These are phyloP conservation scores for Lasius platythorax DNA, from an alignment of 2,888 invertebrate species.

Conservation along the genomic window DNA sequence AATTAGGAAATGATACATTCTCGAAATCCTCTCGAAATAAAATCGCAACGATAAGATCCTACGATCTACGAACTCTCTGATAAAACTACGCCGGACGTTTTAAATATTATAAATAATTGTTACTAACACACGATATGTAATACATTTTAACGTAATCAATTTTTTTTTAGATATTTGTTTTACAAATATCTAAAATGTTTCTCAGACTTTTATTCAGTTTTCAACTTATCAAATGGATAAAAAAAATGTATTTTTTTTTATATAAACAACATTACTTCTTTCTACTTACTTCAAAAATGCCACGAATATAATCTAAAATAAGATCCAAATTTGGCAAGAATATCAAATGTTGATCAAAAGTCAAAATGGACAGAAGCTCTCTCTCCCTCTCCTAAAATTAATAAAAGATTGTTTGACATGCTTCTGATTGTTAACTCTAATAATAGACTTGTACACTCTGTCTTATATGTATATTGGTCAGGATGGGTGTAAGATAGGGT, in stretches of 20 bases:
- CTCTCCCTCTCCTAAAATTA: not conserved
- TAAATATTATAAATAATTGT: not conserved
- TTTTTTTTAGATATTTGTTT: not conserved
- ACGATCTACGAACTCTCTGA: constrained; percentile 44
- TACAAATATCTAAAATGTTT: not conserved
- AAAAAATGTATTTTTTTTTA: not conserved
- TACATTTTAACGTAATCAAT: constrained; percentile 9
- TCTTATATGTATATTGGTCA: constrained; percentile 56
- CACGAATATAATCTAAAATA: not conserved
- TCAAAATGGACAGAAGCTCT: not conserved
- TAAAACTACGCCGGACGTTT: constrained; percentile 24
- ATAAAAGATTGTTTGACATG: not conserved
- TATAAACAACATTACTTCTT: not conserved
- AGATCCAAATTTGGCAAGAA: not conserved
- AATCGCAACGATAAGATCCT: constrained; percentile 34
- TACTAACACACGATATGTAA: not conserved
- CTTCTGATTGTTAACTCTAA: not conserved
- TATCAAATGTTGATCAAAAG: not conserved
- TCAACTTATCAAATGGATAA: not conserved
- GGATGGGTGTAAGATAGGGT: constrained; percentile 68
- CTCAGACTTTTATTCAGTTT: not conserved
- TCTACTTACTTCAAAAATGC: not conserved
- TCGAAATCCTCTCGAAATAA: not conserved
- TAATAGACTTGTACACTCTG: not conserved
- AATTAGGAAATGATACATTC: not conserved